Conservation (phyloP, 2,113 vertebrate species). For the Carassius carassius region DNA sequence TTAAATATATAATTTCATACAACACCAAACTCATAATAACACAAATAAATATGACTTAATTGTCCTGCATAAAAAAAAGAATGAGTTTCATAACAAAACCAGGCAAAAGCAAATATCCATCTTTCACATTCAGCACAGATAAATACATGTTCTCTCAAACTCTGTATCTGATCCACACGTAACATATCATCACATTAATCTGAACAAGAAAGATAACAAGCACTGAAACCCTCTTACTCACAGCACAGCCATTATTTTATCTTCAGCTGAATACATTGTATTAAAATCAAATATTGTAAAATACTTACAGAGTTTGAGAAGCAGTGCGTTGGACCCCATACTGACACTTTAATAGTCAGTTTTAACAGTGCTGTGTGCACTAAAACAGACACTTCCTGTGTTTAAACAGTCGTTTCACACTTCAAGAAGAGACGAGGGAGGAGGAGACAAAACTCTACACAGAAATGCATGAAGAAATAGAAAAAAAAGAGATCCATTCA, state of each 20-base stretch:
- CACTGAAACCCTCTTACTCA: neutral
- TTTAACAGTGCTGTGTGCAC: neutral
- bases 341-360: neutral
- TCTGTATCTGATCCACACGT: neutral
- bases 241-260: neutral
- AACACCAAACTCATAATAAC: neutral
- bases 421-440: no score
- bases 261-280: neutral
- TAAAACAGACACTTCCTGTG: no score
- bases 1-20: neutral
- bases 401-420: no score
- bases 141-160: neutral
- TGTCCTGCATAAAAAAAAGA: neutral
- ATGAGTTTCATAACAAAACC: neutral
- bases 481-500: neutral
- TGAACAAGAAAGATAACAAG: neutral
- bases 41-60: neutral
- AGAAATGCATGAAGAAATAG: neutral
- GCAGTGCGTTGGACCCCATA: conserved; percentile 19
- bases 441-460: no score
- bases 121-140: neutral
- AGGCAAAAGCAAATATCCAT: no score
- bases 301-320: conserved; percentile 37
- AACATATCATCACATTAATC: neutral
- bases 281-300: neutral